Percentiles rank a stretch among this genome's conserved stretches.
Evolutionary conservation across 2,888 invertebrate genomes (phyloP).

Genomic region (Rhyacophila evoluta): DNA sequence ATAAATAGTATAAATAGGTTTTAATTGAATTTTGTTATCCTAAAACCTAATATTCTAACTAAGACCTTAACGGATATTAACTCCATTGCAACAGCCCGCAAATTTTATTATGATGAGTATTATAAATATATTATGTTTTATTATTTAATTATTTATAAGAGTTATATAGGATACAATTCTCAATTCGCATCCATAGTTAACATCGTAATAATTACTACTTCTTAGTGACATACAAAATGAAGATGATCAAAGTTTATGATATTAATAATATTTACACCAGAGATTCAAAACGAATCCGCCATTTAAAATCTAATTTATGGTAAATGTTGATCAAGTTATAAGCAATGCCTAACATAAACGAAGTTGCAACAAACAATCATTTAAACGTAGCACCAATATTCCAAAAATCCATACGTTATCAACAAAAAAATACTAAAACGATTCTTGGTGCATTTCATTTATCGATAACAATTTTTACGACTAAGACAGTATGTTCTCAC

Average conservation of each 20-base stretch:
- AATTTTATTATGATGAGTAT: neutral
- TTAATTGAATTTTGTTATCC: neutral
- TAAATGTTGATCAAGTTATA: neutral
- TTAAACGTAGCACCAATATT: conserved; percentile 44
- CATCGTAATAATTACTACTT: neutral
- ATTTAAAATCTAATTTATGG: neutral
- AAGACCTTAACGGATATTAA: neutral
- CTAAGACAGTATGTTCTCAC: neutral
- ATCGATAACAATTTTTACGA: neutral
- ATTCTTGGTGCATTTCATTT: conserved; percentile 7
- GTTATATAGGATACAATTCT: neutral
- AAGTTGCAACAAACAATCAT: neutral
- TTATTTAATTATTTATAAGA: neutral
- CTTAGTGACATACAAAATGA: too few relatives aligned
- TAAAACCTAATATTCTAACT: neutral
- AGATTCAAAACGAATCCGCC: neutral
- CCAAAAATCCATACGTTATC: conserved; percentile 30
- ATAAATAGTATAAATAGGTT: neutral
- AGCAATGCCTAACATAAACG: neutral
- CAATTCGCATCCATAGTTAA: neutral
- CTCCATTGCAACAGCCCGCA: neutral
- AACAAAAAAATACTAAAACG: conserved; percentile 20
- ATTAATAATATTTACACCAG: neutral
- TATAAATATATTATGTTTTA: neutral
- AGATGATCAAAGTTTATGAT: too few relatives aligned